These are phyloP conservation scores for Laothoe populi DNA, from an alignment of 2,888 invertebrate species.

Conservation along the genomic window DNA sequence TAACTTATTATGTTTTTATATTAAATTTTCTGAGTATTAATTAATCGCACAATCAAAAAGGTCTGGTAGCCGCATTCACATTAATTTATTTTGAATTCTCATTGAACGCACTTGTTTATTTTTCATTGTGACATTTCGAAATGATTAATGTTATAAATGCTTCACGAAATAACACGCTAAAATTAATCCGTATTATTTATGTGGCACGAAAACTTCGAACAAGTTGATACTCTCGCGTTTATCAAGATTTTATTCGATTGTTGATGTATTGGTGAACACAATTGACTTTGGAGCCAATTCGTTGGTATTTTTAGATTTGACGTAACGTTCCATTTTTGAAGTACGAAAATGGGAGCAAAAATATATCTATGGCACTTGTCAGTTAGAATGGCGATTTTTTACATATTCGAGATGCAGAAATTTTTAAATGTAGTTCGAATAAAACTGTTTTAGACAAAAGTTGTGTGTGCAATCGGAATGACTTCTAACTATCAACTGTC, in stretches of 20 bases:
- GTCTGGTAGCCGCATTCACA: slow-evolving; percentile 11
- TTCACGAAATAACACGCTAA: slow-evolving; percentile 44
- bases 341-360: neutral
- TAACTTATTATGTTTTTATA: slow-evolving; percentile 33
- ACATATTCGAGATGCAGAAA: neutral
- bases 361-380: neutral
- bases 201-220: slow-evolving; percentile 34
- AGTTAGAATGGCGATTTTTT: neutral
- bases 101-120: slow-evolving; percentile 35
- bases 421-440: too few relatives aligned
- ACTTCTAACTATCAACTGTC: too few relatives aligned
- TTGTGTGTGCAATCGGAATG: too few relatives aligned
- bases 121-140: slow-evolving; percentile 42
- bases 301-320: neutral
- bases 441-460: too few relatives aligned
- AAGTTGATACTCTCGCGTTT: slow-evolving; percentile 28
- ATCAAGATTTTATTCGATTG: slow-evolving; percentile 22
- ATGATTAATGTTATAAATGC: slow-evolving; percentile 52
- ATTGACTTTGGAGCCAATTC: neutral
- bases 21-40: neutral
- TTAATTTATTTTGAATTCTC: slow-evolving; percentile 26
- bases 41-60: slow-evolving; percentile 21
- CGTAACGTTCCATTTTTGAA: neutral
- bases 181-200: slow-evolving; percentile 49
- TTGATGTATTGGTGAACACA: slow-evolving; percentile 7